phyloP scores from a whole-genome alignment of 1,140 invertebrate species.

The Temnothorax nylanderi region DNA sequence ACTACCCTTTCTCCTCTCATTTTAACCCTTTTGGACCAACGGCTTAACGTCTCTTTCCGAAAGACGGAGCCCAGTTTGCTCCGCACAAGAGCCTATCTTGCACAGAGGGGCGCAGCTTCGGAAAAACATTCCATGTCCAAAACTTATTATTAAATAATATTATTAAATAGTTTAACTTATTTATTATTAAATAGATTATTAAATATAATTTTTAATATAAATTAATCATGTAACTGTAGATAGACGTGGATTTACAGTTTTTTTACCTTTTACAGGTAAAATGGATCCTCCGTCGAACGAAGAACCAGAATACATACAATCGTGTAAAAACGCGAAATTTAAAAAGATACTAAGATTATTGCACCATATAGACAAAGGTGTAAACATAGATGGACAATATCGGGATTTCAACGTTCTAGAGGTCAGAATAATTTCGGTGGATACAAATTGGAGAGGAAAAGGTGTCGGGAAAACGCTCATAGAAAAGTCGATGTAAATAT shows the following conservation, averaged over 20 bases:
- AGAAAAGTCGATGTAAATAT: conserved; percentile 88
- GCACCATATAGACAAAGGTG: conserved; percentile 86
- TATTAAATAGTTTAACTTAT: too few species aligned
- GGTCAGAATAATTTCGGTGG: conserved; percentile 89
- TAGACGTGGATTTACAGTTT: neutral
- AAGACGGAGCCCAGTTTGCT: too few species aligned
- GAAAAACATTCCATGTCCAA: too few species aligned
- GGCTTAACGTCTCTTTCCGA: too few species aligned
- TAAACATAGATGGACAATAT: conserved; percentile 86
- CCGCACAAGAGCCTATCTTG: too few species aligned
- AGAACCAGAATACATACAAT: conserved; percentile 81
- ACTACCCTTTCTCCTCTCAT: too few species aligned
- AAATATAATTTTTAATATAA: neutral
- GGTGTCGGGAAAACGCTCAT: conserved; percentile 89
- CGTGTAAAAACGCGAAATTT: conserved; percentile 87
- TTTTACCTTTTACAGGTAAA: conserved; percentile 63
- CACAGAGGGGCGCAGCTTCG: too few species aligned
- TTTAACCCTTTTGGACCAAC: too few species aligned
- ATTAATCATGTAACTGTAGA: neutral
- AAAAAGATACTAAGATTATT: conserved; percentile 88
- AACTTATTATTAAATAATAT: too few species aligned
- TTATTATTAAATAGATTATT: neutral
- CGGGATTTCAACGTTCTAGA: conserved; percentile 87
- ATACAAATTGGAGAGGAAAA: conserved; percentile 88
- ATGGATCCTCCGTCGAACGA: conserved; percentile 73